Base-by-base conservation (phyloP, 2,888 invertebrate species). In the Macaria notata region DNA sequence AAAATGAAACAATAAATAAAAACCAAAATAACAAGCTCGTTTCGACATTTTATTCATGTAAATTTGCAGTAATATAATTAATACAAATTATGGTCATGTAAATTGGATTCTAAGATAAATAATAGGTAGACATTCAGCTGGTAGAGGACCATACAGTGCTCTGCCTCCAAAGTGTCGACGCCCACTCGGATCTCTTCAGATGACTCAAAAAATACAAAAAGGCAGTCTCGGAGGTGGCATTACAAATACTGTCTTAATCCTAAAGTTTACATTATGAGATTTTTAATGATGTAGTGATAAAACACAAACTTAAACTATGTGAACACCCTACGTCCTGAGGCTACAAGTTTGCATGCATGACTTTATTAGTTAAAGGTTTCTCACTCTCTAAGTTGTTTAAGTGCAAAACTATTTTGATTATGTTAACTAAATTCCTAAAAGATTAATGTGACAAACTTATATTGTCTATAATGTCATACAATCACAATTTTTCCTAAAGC, bases 401-500 rank as follows among this genome's bases (percentile, higher is more conserved):
- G 89, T 91, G 89, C 89, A 81, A 78, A 83, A 74, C 87, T 87
- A 90, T 84, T 81, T 81, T 83, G 72, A 83, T 73, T 71, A 75
- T 66, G 70, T 71, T 68, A 75, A 84, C 88, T 90, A 90, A 83
- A 82, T 81, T 83, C 79, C 86, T 87, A 87, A 83, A 75, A 83
- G 81, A 82, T 86, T 84, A 84, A 87, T 88, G 88, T 88, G 92
- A 91, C 87, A 88, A 88, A 82, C 83, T 88, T 90, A 91, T 91
- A 92, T 92, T 90, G 92, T 92, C 92, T 92, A 92, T 86, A 86
- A 86, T 84, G 87, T 91, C 92, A 88, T 92, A 92, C 92, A 92
- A 67, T 92, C 92, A 92, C 92, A 92, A 91, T 91, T 89, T 90
- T 89, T 83, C 88, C 92, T 92, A 92, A 90, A 87, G 80, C 90